These are phyloP conservation scores for Toxotes jaculatrix DNA, from an alignment of 2,113 vertebrate genomes.

Conservation along the genomic window DNA sequence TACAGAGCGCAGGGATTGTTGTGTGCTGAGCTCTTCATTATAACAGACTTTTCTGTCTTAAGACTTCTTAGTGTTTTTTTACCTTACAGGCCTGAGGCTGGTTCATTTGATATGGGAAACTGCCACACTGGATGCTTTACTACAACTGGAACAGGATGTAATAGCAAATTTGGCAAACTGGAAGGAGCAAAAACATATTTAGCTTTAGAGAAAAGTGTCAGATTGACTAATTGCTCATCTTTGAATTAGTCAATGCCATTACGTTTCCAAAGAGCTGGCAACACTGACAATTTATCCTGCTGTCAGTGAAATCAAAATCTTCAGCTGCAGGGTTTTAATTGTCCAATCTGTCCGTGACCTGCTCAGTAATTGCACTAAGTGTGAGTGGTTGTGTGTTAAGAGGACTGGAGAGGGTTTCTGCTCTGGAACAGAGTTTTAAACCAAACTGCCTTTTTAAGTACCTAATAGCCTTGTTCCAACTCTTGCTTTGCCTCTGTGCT, in stretches of 20 bases:
- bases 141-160: neutral
- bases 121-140: neutral
- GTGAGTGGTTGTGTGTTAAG: neutral
- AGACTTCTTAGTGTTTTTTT: slow-evolving; percentile 25
- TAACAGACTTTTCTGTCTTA: slow-evolving; percentile 16
- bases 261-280: neutral
- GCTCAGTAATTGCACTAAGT: neutral
- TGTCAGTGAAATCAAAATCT: neutral
- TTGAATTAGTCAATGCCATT: neutral
- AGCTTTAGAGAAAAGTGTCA: neutral
- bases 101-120: neutral
- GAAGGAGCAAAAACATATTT: neutral
- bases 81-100: neutral
- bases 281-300: neutral
- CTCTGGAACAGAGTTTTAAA: neutral
- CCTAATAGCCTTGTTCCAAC: slow-evolving; percentile 26
- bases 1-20: slow-evolving; percentile 24
- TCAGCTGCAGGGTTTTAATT: neutral
- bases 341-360: neutral
- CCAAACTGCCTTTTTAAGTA: slow-evolving; percentile 6
- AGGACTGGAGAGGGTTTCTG: neutral
- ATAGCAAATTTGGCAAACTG: neutral
- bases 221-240: neutral
- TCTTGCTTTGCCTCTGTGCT: slow-evolving; percentile 5
- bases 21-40: slow-evolving; percentile 40